These are phyloP conservation scores for Drosophila asahinai DNA, from an alignment of 1,140 invertebrate species.

Conservation along the genomic window DNA sequence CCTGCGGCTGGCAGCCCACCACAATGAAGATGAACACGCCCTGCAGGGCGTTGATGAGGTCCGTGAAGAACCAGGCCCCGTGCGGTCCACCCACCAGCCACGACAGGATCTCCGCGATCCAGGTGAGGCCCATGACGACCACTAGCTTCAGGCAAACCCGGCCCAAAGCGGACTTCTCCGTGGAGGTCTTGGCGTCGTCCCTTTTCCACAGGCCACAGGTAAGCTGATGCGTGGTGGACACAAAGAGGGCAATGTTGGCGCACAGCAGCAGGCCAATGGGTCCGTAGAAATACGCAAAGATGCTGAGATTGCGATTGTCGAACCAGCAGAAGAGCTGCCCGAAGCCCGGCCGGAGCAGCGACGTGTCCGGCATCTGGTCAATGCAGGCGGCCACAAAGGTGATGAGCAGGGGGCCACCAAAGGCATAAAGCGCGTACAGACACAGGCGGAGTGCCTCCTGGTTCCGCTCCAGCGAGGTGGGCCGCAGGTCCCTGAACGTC, in stretches of 20 bases:
- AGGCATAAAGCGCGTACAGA: slow-evolving; percentile 92
- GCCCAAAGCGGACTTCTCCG: slow-evolving; percentile 91
- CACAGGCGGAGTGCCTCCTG: slow-evolving; percentile 91
- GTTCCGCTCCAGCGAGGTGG: slow-evolving; percentile 92
- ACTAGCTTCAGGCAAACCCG: slow-evolving; percentile 93
- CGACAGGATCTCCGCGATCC: slow-evolving; percentile 93
- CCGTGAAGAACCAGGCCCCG: slow-evolving; percentile 92
- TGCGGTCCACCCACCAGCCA: slow-evolving; percentile 90
- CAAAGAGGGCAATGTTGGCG: slow-evolving; percentile 91
- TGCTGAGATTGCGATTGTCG: slow-evolving; percentile 90
- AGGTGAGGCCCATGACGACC: slow-evolving; percentile 94
- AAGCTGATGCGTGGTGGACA: slow-evolving; percentile 92
- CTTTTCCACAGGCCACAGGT: slow-evolving; percentile 94
- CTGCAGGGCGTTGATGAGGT: slow-evolving; percentile 93
- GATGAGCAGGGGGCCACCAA: slow-evolving; percentile 91
- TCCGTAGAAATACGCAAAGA: slow-evolving; percentile 93
- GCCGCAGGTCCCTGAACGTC: slow-evolving; percentile 94
- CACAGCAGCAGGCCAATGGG: slow-evolving; percentile 91
- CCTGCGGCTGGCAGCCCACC: slow-evolving; percentile 94
- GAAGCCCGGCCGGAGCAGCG: slow-evolving; percentile 89
- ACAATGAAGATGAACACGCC: slow-evolving; percentile 96
- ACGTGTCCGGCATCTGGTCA: slow-evolving; percentile 86
- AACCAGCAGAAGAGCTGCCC: slow-evolving; percentile 92
- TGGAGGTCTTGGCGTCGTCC: slow-evolving; percentile 94
- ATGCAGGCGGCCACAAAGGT: slow-evolving; percentile 89